Base-by-base conservation (phyloP, 2,113 vertebrate genomes). In the Xenopus tropicalis region DNA sequence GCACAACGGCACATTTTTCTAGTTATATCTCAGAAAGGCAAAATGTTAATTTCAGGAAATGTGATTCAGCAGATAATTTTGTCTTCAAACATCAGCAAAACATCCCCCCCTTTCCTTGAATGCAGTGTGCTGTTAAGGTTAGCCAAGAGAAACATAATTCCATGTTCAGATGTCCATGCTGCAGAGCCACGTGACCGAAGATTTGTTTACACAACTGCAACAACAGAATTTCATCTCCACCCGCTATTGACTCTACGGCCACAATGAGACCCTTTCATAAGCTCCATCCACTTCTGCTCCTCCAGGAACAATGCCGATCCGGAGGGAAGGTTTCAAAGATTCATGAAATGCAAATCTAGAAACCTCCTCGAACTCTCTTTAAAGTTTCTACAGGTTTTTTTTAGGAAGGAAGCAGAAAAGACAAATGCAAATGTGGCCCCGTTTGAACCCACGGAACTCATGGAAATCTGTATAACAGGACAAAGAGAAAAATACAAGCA, bases 121-220 rank as follows among this genome's bases (percentile, higher is more conserved):
- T 44, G 58, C 48, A 37, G 66, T 52, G 8, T 24, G 19, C 23
- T 25, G 58, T 25, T 20, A 56, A 48, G 19, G 29, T 48, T 25
- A 56, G 70, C 65, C 70, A 78, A 78, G 46, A 68, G 57, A 52
- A 77, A 68, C 64, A 63, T 48, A 20, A 43, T 62, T 61, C 19
- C 64, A 14, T 56, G 69, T 61, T 56, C 20, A 65, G 69, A 63
- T 72, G 76, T 58, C 56, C 21, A 23, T 46, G 58, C 46, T 22
- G 43, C 42, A 63, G 44, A 14, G n/a, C 64, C 66, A 61, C 44
- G 61, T 72, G 76, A 77, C 61, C 22, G 1, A 19, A 66, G 44
- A 20, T 64, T 29, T 68, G 63, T 68, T 78, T 67, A 68, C 43
- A 71, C 64, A 77, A 71, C 62, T 71, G 69, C 69, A 71, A 66